Evolutionary conservation across 2,797 vertebrate species (phyloP).

Genomic region (Alosa sapidissima): DNA sequence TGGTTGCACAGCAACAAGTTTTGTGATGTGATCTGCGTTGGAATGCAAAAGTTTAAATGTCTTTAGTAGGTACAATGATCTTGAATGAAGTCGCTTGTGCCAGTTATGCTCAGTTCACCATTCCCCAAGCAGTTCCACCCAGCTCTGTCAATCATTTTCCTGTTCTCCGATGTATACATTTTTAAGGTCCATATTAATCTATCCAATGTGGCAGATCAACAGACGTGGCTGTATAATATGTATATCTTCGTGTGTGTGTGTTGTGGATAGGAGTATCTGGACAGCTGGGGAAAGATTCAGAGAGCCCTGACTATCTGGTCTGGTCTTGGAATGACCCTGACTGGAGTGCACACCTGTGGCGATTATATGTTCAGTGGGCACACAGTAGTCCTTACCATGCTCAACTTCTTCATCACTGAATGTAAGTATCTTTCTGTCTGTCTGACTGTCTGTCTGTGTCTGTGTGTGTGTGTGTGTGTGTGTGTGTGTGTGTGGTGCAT

Average conservation of each 20-base stretch:
- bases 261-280: conserved; percentile 80
- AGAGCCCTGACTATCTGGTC: conserved; percentile 92
- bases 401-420: conserved; percentile 98
- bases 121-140: background rate
- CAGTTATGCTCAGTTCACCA: background rate
- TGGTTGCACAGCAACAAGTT: background rate
- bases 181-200: background rate
- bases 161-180: background rate
- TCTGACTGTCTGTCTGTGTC: no score
- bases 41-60: background rate
- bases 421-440: conserved; percentile 76
- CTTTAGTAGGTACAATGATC: background rate
- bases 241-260: background rate
- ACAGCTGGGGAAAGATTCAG: conserved; percentile 84
- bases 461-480: no score
- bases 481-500: background rate
- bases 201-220: background rate
- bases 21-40: background rate
- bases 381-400: conserved; percentile 87
- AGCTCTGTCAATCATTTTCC: background rate
- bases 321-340: conserved; percentile 94
- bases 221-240: background rate
- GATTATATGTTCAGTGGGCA: conserved; percentile 97
- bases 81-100: background rate
- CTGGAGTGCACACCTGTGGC: conserved; percentile 93